These are phyloP conservation scores for Triplophysa rosa DNA, from an alignment of 2,113 vertebrate species.

Conservation along the genomic window DNA sequence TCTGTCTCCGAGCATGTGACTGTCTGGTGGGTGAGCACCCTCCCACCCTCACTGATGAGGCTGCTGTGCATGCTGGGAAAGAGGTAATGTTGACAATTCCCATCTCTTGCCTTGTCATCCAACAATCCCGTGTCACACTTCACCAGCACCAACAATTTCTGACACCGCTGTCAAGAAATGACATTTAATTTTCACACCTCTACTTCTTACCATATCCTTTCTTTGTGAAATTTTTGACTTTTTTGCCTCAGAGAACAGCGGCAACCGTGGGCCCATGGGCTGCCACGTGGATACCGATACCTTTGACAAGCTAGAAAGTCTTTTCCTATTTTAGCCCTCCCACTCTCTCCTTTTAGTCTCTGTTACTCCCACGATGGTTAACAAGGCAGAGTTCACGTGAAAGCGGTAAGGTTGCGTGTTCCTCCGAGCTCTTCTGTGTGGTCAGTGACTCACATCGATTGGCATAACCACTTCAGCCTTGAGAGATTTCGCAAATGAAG, in stretches of 20 bases:
- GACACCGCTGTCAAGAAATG: slow-evolving; percentile 74
- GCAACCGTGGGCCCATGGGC: slow-evolving; percentile 52
- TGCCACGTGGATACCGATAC: slow-evolving; percentile 66
- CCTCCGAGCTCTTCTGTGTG: slow-evolving; percentile 14
- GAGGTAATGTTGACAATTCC: slow-evolving; percentile 73
- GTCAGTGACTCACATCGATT: slow-evolving; percentile 31
- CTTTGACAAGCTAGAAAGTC: slow-evolving; percentile 62
- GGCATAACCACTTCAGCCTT: slow-evolving; percentile 19
- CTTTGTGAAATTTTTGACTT: slow-evolving; percentile 54
- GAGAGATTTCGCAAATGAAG: slow-evolving; percentile 31
- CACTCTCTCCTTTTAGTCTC: slow-evolving; percentile 53
- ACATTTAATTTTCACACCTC: slow-evolving; percentile 77
- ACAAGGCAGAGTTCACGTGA: slow-evolving; percentile 49
- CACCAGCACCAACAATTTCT: slow-evolving; percentile 73
- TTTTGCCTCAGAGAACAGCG: slow-evolving; percentile 57
- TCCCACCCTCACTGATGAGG: slow-evolving; percentile 50
- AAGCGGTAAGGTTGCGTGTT: slow-evolving; percentile 51
- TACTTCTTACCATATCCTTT: slow-evolving; percentile 64
- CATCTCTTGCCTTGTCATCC: slow-evolving; percentile 73
- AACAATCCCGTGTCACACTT: slow-evolving; percentile 75
- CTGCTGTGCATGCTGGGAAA: slow-evolving; percentile 67
- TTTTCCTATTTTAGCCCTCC: slow-evolving; percentile 57
- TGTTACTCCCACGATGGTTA: slow-evolving; percentile 52
- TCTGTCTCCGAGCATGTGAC: slow-evolving; percentile 37
- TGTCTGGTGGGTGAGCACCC: slow-evolving; percentile 4